Evolutionary conservation across 1,140 invertebrate species (phyloP).

Genomic region (Lasioglossum albipes): DNA sequence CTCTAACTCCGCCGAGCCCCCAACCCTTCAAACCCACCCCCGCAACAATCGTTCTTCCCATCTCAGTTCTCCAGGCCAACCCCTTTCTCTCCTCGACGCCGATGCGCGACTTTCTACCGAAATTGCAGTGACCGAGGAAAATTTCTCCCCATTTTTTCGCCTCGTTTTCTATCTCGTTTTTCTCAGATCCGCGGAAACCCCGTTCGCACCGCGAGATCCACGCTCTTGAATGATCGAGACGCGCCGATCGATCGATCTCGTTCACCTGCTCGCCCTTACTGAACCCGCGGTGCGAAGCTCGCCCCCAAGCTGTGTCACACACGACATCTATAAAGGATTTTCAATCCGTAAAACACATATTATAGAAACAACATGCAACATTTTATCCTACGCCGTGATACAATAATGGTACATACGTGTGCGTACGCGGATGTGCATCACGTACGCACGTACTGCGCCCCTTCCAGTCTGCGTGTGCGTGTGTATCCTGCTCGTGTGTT

Average conservation of each 20-base stretch:
- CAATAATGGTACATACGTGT: slow-evolving; percentile 67
- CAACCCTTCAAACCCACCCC: too few relatives aligned
- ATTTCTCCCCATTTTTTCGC: background rate
- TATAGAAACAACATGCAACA: slow-evolving; percentile 80
- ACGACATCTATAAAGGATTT: slow-evolving; percentile 77
- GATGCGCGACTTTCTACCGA: slow-evolving; percentile 11
- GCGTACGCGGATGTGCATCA: slow-evolving; percentile 49
- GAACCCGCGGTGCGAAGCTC: slow-evolving; percentile 52
- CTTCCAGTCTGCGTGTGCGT: background rate
- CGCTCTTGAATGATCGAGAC: background rate
- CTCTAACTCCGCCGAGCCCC: too few relatives aligned
- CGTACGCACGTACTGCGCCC: slow-evolving; percentile 33
- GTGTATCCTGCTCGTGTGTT: slow-evolving; percentile 17
- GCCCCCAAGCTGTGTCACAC: slow-evolving; percentile 68
- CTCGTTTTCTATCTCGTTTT: slow-evolving; percentile 28
- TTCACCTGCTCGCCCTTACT: too few relatives aligned
- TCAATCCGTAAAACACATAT: slow-evolving; percentile 78
- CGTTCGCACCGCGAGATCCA: slow-evolving; percentile 54
- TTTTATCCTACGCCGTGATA: slow-evolving; percentile 77
- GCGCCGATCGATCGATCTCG: background rate
- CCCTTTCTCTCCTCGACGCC: background rate
- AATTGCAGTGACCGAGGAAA: slow-evolving; percentile 34
- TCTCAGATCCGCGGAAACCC: slow-evolving; percentile 42
- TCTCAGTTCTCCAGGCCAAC: background rate
- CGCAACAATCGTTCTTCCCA: background rate